phyloP scores from a whole-genome alignment of 2,888 invertebrate species.

The Apomyelois bistriatella region DNA sequence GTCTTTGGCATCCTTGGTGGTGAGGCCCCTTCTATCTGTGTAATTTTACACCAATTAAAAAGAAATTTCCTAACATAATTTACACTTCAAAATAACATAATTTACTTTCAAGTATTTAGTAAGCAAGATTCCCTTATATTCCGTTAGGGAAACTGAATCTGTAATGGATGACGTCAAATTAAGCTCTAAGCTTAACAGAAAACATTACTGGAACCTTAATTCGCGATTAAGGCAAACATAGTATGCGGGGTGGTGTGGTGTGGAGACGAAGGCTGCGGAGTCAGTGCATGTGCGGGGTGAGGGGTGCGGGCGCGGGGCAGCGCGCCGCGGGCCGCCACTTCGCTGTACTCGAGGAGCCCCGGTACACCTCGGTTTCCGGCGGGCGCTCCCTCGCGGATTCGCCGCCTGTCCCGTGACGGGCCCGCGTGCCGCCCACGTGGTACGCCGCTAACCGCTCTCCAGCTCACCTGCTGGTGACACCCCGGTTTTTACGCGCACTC shows the following conservation, averaged over 20 bases:
- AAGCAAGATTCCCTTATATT: conserved; percentile 34
- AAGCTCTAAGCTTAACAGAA: conserved; percentile 72
- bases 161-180: conserved; percentile 72
- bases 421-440: conserved; percentile 73
- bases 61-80: too few species aligned
- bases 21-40: too few species aligned
- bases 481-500: conserved; percentile 51
- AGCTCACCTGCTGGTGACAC: conserved; percentile 51
- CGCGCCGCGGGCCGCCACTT: conserved; percentile 74
- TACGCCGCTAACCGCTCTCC: conserved; percentile 18
- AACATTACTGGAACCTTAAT: conserved; percentile 77
- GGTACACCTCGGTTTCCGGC: conserved; percentile 79
- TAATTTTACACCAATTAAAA: too few species aligned
- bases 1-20: too few species aligned
- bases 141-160: conserved; percentile 45
- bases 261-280: conserved; percentile 72
- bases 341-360: conserved; percentile 77
- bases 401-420: conserved; percentile 49
- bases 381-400: conserved; percentile 72
- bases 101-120: conserved; percentile 16
- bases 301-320: conserved; percentile 50
- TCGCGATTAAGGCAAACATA: conserved; percentile 78
- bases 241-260: conserved; percentile 75
- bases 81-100: too few species aligned
- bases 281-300: conserved; percentile 64